Conservation (phyloP, 2,113 vertebrate genomes). For the Eudyptes chrysolophus region DNA sequence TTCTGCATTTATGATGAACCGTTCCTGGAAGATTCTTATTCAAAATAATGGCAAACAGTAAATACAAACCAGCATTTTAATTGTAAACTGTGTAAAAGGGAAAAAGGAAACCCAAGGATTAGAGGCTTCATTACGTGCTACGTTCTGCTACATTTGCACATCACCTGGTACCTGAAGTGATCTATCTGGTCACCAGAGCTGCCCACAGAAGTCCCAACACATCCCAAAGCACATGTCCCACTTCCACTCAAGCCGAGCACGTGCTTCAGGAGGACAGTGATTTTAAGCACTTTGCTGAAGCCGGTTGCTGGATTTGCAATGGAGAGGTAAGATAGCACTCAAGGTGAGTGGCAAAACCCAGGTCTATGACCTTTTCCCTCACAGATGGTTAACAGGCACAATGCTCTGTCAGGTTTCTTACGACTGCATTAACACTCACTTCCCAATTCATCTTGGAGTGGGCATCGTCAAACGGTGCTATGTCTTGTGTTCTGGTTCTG, state of each 20-base stretch:
- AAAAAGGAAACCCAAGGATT: neutral
- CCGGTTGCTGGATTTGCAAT: neutral
- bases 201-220: neutral
- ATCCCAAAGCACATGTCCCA: accelerated
- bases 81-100: neutral
- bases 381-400: neutral
- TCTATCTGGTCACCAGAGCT: neutral
- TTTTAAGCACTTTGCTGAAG: neutral
- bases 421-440: neutral
- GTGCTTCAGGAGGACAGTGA: neutral
- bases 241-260: neutral
- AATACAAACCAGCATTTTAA: neutral
- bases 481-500: neutral
- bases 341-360: neutral
- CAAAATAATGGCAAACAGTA: neutral
- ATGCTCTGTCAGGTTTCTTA: neutral
- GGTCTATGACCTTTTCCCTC: neutral
- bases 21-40: neutral
- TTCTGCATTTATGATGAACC: neutral
- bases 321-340: neutral
- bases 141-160: neutral
- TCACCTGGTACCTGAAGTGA: neutral
- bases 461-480: neutral
- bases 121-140: neutral
- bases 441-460: neutral